These are phyloP conservation scores for Anser brachyrhynchus DNA, from an alignment of 2,113 vertebrate species.

Conservation along the genomic window DNA sequence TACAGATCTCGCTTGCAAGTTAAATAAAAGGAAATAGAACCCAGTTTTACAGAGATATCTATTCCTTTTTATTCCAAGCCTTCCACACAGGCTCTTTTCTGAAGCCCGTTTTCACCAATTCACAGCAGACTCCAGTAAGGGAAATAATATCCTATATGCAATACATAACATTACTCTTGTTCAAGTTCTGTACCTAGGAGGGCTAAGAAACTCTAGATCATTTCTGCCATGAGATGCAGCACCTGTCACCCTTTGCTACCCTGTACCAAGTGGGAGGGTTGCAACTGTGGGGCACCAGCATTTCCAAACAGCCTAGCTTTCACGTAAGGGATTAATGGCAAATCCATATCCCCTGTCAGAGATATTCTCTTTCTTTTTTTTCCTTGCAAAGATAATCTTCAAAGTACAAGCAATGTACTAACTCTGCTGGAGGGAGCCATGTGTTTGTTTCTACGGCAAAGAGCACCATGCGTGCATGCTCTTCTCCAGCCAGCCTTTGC, in stretches of 20 bases:
- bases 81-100: background rate
- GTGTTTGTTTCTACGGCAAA: background rate
- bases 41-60: background rate
- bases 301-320: background rate
- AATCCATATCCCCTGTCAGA: background rate
- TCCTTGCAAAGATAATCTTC: background rate
- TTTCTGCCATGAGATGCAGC: background rate
- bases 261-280: background rate
- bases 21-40: background rate
- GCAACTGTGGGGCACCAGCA: background rate
- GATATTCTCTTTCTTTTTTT: background rate
- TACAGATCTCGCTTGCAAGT: background rate
- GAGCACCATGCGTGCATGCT: accelerated
- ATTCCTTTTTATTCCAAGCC: background rate
- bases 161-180: background rate
- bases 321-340: background rate
- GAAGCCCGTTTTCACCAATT: background rate
- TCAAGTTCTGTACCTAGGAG: background rate
- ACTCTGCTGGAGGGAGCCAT: background rate
- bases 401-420: background rate
- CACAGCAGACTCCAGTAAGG: background rate
- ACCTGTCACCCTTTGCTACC: background rate
- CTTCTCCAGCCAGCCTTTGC: background rate
- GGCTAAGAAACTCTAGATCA: background rate
- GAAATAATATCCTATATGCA: background rate